Base-by-base conservation (phyloP, 2,888 invertebrate genomes). In the Hirtodrosophila duncani region DNA sequence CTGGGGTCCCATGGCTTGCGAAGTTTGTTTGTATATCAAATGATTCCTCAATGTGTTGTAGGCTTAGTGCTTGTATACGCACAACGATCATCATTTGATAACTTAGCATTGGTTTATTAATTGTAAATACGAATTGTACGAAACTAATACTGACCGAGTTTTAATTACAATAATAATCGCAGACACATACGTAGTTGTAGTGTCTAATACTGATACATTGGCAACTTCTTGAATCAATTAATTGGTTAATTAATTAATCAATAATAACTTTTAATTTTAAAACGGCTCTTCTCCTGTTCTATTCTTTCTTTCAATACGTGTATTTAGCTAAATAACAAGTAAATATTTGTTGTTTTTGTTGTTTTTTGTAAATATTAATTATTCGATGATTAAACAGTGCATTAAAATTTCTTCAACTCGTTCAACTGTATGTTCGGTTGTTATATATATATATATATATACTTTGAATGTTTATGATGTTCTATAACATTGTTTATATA, bases 341-440 rank as follows among this genome's bases (percentile, higher is more conserved):
- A 60, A 78, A 64, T 63, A 75, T 55, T 51, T 64, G 24, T 55
- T 51, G 37, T 36, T 27, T 49, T 23, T 34, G 9, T 42, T 29
- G 16, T 24, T 56, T 33, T 53, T 36, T 49, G 17, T 52, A 24
- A 33, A 62, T 44, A 11, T 64, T 55, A 23, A 68, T 75, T 83
- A 83, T 81, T 83, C 83, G 82, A 82, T 79, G 83, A 83, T 68
- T 78, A 83, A 84, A 84, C 81, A 84, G 85, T 84, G 85, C 83
- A 80, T 81, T 77, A 70, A 78, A 81, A 67, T 74, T 63, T 69
- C 45, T 44, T 62, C 79, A 81, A 74, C 81, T 80, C 56, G 65
- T 45, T 60, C 55, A 33, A 55, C 57, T 23, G 41, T 46, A 33
- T 37, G 26, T 33, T 37, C 18, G n/a, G n/a, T n/a, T n/a, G n/a